A percentile compares a stretch with the other conserved stretches of the same genome.
These are phyloP conservation scores for Nematostella vectensis DNA, from an alignment of 92 coral and sea anemone species.

Conservation along the genomic window DNA sequence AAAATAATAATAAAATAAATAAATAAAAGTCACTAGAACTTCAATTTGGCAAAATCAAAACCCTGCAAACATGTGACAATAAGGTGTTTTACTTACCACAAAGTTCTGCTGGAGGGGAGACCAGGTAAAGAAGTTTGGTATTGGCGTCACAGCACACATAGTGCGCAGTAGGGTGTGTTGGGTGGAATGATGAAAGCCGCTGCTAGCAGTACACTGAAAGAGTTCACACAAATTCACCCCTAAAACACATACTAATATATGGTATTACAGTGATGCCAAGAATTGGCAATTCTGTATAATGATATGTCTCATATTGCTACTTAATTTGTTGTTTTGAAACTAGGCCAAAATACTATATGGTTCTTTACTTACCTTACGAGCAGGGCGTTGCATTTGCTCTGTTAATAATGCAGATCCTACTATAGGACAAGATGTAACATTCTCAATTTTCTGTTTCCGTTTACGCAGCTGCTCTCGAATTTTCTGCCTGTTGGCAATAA, in stretches of 20 bases:
- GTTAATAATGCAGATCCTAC: conserved; percentile 34
- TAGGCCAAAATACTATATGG: too few relatives aligned
- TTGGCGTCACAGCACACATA: conserved; percentile 57
- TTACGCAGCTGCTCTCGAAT: conserved; percentile 67
- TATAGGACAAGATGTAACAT: conserved; percentile 43
- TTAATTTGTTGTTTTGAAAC: too few relatives aligned
- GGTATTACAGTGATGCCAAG: too few relatives aligned
- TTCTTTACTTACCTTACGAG: too few relatives aligned
- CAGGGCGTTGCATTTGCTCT: conserved; percentile 57
- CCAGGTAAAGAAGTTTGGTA: conserved; percentile 89
- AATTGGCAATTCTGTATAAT: too few relatives aligned
- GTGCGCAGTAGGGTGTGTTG: conserved; percentile 76
- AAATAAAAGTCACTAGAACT: too few relatives aligned
- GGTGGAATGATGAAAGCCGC: conserved; percentile 79
- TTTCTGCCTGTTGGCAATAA: conserved; percentile 70
- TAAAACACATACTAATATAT: too few relatives aligned
- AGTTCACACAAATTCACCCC: too few relatives aligned
- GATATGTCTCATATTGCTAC: too few relatives aligned
- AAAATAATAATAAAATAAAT: too few relatives aligned
- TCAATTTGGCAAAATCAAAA: too few relatives aligned
- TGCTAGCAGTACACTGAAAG: conserved; percentile 61
- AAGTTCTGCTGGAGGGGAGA: conserved; percentile 86
- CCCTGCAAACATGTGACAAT: too few relatives aligned
- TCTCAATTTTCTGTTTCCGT: conserved; percentile 29
- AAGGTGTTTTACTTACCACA: conserved; percentile 51